Base-by-base conservation (phyloP, 2,888 invertebrate species). In the Elegia similella region DNA sequence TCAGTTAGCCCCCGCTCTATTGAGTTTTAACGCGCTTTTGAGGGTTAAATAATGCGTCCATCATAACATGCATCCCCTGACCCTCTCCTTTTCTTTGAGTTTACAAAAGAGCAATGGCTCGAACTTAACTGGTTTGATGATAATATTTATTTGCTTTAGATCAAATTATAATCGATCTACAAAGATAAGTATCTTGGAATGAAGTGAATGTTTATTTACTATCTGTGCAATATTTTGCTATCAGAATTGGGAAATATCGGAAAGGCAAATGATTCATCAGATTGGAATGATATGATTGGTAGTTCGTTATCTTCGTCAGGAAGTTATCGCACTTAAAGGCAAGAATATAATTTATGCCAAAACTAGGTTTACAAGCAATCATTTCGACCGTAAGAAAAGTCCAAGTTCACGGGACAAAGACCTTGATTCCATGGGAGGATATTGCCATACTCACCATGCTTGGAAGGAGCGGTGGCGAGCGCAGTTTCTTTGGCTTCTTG, bases 1-100 rank as follows among this genome's bases (percentile, higher is more conserved):
- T 48, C 48, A 56, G 56, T 79, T 76, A 72, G 70, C 73, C 73
- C 75, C 75, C 66, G 67, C 72, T 80, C 82, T 81, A 86, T 86
- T 82, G 83, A 82, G 83, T 80, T 86, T 86, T 88, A 88, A 87
- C 83, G 81, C 82, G 75, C 80, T 77, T 86, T 87, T 84, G 86
- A 86, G 87, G 86, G 86, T 82, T 82, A 80, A 79, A 65, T 81
- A 85, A 84, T 76, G 75, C 75, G 81, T 62, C 87, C 78, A 82
- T 2, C 67, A 8, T 76, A 76, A 63, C 58, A 38, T 59, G 85
- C 5, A 76, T n/a, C 56, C 81, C 59, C 13, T 62, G 38, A 30
- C 53, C 1, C 32, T 15, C 3, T 16, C 58, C 42, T 34, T 32
- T 57, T 61, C 60, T 71, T 72, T 69, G 57, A 69, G 43, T 55